These are phyloP conservation scores for Chiridota heheva DNA, from an alignment of 35 echinoderm and acorn worm genomes.

Conservation along the genomic window DNA sequence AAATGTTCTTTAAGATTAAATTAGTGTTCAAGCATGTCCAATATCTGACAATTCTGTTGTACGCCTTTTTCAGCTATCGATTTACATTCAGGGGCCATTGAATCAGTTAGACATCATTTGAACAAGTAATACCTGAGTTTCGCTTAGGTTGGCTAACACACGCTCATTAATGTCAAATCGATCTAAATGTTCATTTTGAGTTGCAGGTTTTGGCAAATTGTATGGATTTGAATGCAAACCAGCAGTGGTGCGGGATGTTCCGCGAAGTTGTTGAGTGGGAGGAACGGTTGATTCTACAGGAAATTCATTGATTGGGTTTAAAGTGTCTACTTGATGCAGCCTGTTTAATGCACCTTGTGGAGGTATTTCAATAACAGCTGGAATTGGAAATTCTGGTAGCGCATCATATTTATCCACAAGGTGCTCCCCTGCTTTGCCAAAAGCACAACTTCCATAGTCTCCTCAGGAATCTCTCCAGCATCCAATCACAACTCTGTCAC, in stretches of 20 bases:
- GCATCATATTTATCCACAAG: not conserved
- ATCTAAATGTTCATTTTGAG: no score
- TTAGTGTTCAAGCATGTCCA: no score
- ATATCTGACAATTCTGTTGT: no score
- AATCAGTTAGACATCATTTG: constrained; percentile 3
- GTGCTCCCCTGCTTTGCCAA: constrained; percentile 25
- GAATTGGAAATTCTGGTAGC: not conserved
- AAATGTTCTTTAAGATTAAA: no score
- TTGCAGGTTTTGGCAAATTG: constrained; percentile 1
- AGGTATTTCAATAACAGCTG: not conserved
- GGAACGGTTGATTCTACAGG: not conserved
- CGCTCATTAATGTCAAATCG: not conserved
- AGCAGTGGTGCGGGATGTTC: constrained; percentile 9
- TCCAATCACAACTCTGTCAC: not conserved
- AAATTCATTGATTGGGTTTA: not conserved
- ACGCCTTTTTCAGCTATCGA: no score
- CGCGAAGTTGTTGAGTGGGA: not conserved
- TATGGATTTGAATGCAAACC: not conserved
- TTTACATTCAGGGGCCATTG: no score
- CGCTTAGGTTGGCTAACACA: constrained; percentile 16
- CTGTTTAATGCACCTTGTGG: no score
- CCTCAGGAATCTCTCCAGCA: not conserved
- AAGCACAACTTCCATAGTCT: not conserved
- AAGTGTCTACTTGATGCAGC: no score
- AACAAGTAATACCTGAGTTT: constrained; percentile 21